Evolutionary conservation across 2,888 invertebrate species (phyloP).

Genomic region (Cheiracanthium punctorium): DNA sequence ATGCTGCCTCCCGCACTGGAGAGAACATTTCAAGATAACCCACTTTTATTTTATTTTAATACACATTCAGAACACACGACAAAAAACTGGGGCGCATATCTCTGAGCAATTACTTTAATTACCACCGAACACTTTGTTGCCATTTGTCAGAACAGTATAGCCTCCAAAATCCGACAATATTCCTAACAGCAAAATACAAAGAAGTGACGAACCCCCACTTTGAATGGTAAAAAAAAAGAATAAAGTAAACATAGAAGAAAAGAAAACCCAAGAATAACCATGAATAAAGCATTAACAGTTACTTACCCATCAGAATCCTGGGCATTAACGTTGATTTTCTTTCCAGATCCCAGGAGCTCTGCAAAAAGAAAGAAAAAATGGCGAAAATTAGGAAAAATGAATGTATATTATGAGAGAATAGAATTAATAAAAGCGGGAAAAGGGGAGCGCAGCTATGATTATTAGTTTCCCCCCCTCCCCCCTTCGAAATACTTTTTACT

Average conservation of each 20-base stretch:
- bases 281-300: slow-evolving; percentile 48
- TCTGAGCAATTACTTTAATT: neutral
- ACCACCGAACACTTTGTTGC: neutral
- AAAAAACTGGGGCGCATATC: neutral
- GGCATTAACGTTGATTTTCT: slow-evolving; percentile 57
- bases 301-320: slow-evolving; percentile 69
- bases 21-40: no score
- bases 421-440: slow-evolving; percentile 28
- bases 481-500: neutral
- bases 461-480: neutral
- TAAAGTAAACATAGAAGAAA: no score
- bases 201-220: neutral
- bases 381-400: slow-evolving; percentile 33
- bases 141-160: neutral
- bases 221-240: neutral
- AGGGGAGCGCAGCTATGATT: slow-evolving; percentile 14
- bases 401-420: slow-evolving; percentile 17
- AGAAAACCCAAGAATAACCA: slow-evolving; percentile 4
- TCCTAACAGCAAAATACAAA: neutral
- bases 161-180: neutral
- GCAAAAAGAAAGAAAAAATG: slow-evolving; percentile 20
- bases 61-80: neutral
- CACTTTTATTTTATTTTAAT: no score
- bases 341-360: slow-evolving; percentile 64
- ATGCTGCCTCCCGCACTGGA: no score